Evolutionary conservation across 2,797 vertebrate species (phyloP), one percentile per base, ranked within the genome.

Genomic region (Schizothorax lantsangensis): DNA sequence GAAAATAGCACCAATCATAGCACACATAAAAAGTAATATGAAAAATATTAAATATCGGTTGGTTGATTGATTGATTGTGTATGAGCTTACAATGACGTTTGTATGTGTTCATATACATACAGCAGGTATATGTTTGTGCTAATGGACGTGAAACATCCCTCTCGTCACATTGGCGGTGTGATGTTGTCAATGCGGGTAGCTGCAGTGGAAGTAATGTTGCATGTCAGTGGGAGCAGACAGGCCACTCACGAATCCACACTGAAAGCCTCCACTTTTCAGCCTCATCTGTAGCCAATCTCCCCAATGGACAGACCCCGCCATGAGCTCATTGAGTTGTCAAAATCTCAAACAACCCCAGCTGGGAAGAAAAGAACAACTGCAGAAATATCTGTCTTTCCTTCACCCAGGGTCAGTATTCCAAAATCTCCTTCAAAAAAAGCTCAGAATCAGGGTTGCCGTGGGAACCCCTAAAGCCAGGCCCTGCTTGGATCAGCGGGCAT

Each of bases 381-480:
- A 85, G 62, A 79, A 87, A 81, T 72, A 49, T 52, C 72, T 43
- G 66, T 77, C 74, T 71, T 68, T 52, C 52, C 71, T 43, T 33
- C 81, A 68, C 80, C 40, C 78, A 21, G 72, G 87, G 73, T 81
- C 83, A 81, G 38, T 43, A 43, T 79, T 79, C 75, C 49, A 86
- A 86, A 68, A 84, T 81, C 73, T 77, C 64, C 62, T 26, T 54
- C 43, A 45, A 52, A 84, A 45, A 77, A 86, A 79, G 81, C 88
- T 33, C 26, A 4, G 57, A 79, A 85, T 73, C 79, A 82, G 87
- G 89, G 94, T 95, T 94, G 93, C 94, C 93, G 93, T 95, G 95
- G 95, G 94, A 96, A 95, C 94, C 93, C 93, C 95, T 91, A 89
- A 86, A 88, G 86, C 90, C 92, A 87, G 94, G 94, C 72, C 81